Conservation (phyloP, 2,797 vertebrate genomes). For the Labroides dimidiatus region DNA sequence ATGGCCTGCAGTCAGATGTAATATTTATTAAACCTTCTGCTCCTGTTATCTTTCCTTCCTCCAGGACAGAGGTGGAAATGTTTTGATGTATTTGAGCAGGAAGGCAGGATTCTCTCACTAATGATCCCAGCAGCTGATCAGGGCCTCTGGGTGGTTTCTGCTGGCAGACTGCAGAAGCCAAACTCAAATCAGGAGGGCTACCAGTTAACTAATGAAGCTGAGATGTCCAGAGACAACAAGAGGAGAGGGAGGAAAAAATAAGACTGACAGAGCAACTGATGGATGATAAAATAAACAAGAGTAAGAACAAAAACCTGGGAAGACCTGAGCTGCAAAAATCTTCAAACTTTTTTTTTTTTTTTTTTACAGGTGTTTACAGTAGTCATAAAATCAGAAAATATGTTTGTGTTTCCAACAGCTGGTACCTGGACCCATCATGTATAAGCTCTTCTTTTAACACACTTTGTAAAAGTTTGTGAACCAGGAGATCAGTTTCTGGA, state of each 20-base stretch:
- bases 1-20: conserved; percentile 59
- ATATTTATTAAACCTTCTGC: conserved; percentile 69
- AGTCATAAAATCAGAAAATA: too few species aligned
- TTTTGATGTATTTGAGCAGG: conserved; percentile 49
- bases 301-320: too few species aligned
- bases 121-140: conserved; percentile 55
- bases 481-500: too few species aligned
- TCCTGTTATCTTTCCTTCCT: conserved; percentile 50
- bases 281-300: too few species aligned
- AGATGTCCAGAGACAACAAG: conserved; percentile 21
- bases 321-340: too few species aligned
- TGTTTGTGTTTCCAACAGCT: too few species aligned
- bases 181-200: conserved; percentile 55
- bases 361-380: too few species aligned
- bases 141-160: conserved; percentile 38
- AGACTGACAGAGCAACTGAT: neutral
- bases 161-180: conserved; percentile 43
- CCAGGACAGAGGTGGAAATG: conserved; percentile 50
- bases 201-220: conserved; percentile 54
- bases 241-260: conserved; percentile 2
- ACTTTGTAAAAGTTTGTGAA: too few species aligned
- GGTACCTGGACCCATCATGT: too few species aligned
- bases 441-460: too few species aligned
- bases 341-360: too few species aligned
- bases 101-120: conserved; percentile 47